Conservation (phyloP, 2,888 invertebrate species). For the Teinopalpus imperialis region DNA sequence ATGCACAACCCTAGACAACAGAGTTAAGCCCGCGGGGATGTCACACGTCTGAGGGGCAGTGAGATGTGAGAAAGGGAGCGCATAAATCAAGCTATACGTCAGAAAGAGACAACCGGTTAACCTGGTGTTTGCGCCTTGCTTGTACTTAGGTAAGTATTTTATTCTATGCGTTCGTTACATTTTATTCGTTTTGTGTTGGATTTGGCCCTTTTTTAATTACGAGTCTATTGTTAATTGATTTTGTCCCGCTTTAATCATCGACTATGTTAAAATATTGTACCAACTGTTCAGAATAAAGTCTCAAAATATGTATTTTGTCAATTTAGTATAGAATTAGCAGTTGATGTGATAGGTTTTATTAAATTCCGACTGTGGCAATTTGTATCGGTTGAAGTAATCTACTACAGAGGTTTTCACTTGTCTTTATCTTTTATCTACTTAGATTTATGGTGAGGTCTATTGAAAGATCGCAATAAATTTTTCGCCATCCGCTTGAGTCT, state of each 20-base stretch:
- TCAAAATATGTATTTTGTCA: too few relatives aligned
- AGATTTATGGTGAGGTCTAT: too few relatives aligned
- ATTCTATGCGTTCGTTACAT: conserved; percentile 51
- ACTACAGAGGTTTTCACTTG: too few relatives aligned
- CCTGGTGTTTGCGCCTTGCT: conserved; percentile 35
- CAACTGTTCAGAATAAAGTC: too few relatives aligned
- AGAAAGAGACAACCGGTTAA: conserved; percentile 44
- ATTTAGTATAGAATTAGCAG: too few relatives aligned
- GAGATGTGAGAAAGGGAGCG: conserved; percentile 66
- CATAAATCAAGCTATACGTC: conserved; percentile 33
- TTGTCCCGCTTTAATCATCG: conserved; percentile 33
- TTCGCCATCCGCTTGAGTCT: too few relatives aligned
- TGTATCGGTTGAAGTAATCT: too few relatives aligned
- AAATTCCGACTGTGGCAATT: too few relatives aligned
- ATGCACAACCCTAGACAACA: conserved; percentile 43
- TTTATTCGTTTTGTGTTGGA: conserved; percentile 42
- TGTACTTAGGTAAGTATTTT: conserved; percentile 43
- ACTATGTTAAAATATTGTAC: conserved; percentile 12
- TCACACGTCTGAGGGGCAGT: conserved; percentile 72
- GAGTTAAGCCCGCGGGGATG: conserved; percentile 74
- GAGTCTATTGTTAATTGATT: conserved; percentile 37
- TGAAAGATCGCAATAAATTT: too few relatives aligned
- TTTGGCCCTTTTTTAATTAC: conserved; percentile 49
- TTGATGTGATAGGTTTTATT: too few relatives aligned
- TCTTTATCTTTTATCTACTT: too few relatives aligned